Evolutionary conservation across 2,113 vertebrate species (phyloP), one percentile per base, ranked within the genome.

Genomic region (Dasyornis broadbenti): DNA sequence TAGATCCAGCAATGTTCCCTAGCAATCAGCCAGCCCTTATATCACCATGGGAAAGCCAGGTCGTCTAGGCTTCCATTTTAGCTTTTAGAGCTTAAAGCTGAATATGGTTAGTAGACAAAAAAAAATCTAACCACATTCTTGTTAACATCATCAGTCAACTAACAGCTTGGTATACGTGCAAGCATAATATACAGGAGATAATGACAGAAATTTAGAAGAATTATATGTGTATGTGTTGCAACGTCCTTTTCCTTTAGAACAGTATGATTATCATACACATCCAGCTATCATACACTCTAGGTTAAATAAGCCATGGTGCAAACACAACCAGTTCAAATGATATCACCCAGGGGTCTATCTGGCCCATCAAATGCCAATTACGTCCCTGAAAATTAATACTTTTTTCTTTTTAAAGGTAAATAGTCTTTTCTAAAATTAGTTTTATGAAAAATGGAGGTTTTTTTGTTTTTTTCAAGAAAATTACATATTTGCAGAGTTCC

Each of bases 391-490:
- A 94, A 90, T 71, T 72, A 89, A 94, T 91, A 61, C 22, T 47
- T 68, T 39, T 68, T 11, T 83, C n/a, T n/a, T 69, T 65, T 64
- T 57, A 82, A 66, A 45, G 23, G 37, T 50, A 92, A 95, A 91
- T 22, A 87, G 27, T 23, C 0, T 89, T 87, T 93, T 94, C 82
- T 87, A 92, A 90, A 94, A 92, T 89, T 66, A 95, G 61, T 77
- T 91, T 85, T 61, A 91, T 76, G 59, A 45, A 95, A 95, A 96
- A 82, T 73, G 3, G 5, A 89, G 61, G 31, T 63, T 84, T 84
- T 69, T 28, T 82, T 92, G 92, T 31, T 71, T 95, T 91, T 44
- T 92, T 63, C 54, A 78, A 92, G 42, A 77, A 96, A 96, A 94
- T 91, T 79, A 90, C 49, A 35, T 83, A 90, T 73, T 97, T 91